A percentile compares a stretch with the other conserved stretches of the same genome.
phyloP scores from a whole-genome alignment of 2,797 vertebrate genomes.

The Lacerta bilineata region DNA sequence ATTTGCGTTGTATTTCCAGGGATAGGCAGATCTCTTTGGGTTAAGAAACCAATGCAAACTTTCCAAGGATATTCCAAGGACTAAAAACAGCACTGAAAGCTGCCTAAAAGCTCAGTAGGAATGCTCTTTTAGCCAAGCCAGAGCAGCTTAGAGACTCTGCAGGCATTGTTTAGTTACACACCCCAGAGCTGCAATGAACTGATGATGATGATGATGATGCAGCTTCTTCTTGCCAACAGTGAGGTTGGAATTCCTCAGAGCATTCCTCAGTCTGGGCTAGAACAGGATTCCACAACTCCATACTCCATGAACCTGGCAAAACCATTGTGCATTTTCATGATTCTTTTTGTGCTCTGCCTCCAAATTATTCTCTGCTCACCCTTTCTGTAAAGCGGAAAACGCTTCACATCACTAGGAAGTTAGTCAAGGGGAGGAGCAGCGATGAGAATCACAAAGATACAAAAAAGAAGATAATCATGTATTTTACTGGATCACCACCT shows the following conservation, averaged over 20 bases:
- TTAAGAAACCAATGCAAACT: conserved; percentile 18
- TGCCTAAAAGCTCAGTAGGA: conserved; percentile 28
- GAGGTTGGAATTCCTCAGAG: neutral
- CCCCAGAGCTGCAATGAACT: neutral
- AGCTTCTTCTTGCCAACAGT: neutral
- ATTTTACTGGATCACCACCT: neutral
- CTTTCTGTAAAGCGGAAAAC: neutral
- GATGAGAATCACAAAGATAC: neutral
- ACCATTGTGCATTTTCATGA: neutral
- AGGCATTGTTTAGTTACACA: neutral
- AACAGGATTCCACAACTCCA: neutral
- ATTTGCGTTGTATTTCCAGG: neutral
- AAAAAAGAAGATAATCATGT: neutral
- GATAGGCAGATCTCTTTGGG: neutral
- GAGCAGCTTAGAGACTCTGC: neutral
- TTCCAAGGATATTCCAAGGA: conserved; percentile 15
- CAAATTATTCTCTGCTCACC: neutral
- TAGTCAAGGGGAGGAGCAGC: neutral
- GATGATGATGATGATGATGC: neutral
- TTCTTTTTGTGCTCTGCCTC: neutral
- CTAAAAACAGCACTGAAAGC: conserved; percentile 32
- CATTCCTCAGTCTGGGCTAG: neutral
- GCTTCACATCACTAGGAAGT: neutral
- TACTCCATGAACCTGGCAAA: neutral
- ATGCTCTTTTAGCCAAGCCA: neutral